Conservation (phyloP, 2,113 vertebrate genomes). For the Chaenocephalus aceratus region DNA sequence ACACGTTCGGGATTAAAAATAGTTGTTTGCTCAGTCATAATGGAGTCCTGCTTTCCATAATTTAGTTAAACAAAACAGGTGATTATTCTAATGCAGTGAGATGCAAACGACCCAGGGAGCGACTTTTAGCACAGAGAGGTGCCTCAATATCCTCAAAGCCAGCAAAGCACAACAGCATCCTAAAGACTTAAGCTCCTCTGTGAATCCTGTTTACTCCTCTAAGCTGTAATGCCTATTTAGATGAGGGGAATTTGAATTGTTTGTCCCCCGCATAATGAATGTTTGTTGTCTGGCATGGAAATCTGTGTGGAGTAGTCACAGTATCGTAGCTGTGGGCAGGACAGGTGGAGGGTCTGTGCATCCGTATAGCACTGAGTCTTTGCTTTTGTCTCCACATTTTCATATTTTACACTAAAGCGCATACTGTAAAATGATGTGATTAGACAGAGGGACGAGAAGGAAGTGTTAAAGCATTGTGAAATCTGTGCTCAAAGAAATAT, state of each 20-base stretch:
- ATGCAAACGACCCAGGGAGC: constrained; percentile 57
- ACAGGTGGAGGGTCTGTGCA: constrained; percentile 33
- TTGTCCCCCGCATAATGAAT: constrained; percentile 64
- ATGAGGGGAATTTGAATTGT: constrained; percentile 64
- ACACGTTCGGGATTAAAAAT: constrained; percentile 77
- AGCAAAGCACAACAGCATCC: constrained; percentile 51
- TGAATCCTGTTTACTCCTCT: constrained; percentile 71
- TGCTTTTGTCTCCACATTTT: too few species aligned
- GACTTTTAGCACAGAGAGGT: constrained; percentile 42
- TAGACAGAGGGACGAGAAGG: too few species aligned
- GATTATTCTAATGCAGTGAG: constrained; percentile 72
- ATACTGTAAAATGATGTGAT: too few species aligned
- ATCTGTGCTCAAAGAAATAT: too few species aligned
- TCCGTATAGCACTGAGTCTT: too few species aligned
- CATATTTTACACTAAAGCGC: too few species aligned
- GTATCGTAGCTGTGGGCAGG: constrained; percentile 43
- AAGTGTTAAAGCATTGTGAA: too few species aligned
- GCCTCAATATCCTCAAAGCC: constrained; percentile 52
- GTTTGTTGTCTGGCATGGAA: constrained; percentile 66
- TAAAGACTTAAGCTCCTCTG: constrained; percentile 68
- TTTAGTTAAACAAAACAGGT: constrained; percentile 79
- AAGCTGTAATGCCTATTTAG: constrained; percentile 65
- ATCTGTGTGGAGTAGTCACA: constrained; percentile 54
- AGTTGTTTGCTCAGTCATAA: constrained; percentile 77
- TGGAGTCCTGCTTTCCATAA: constrained; percentile 71